Conservation (phyloP, 1,140 invertebrate species). For the Penaeus chinensis region DNA sequence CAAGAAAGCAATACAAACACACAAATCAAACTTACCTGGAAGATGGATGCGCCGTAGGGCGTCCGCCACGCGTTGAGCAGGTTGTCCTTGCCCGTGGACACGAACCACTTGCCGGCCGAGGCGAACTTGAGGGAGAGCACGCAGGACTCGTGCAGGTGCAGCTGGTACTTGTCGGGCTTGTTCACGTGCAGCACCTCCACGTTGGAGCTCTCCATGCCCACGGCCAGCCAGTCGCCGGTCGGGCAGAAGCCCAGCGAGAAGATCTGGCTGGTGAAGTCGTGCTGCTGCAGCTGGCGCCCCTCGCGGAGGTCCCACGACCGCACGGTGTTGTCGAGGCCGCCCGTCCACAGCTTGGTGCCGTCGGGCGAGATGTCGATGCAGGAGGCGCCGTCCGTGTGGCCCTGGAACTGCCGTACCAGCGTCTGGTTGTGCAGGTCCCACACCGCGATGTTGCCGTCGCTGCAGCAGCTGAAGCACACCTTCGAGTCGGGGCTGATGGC, state of each 20-base stretch:
- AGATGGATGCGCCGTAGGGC: conserved; percentile 97
- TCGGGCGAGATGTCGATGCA: conserved; percentile 99
- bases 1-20: not conserved
- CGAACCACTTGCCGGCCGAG: conserved; percentile 98
- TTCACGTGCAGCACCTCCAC: conserved; percentile 93
- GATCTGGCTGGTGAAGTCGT: conserved; percentile 95
- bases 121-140: conserved; percentile 97
- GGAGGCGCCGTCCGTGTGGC: conserved; percentile 96
- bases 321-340: conserved; percentile 96
- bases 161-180: conserved; percentile 97
- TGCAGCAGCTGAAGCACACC: conserved; percentile 96
- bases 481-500: conserved; percentile 97
- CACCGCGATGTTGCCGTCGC: conserved; percentile 94
- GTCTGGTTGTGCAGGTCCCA: conserved; percentile 95
- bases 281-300: conserved; percentile 92
- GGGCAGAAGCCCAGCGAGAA: conserved; percentile 98
- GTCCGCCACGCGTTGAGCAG: conserved; percentile 98
- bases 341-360: conserved; percentile 95
- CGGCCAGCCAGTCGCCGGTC: conserved; percentile 96
- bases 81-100: conserved; percentile 99
- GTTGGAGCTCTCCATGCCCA: conserved; percentile 98
- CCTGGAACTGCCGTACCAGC: conserved; percentile 94
- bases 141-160: conserved; percentile 97
- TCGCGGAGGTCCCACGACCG: conserved; percentile 96
- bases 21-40: conserved; percentile 80